Evolutionary conservation across 2,797 vertebrate species (phyloP), one percentile per base, ranked within the genome.

Genomic region (Pipistrellus pygmaeus): DNA sequence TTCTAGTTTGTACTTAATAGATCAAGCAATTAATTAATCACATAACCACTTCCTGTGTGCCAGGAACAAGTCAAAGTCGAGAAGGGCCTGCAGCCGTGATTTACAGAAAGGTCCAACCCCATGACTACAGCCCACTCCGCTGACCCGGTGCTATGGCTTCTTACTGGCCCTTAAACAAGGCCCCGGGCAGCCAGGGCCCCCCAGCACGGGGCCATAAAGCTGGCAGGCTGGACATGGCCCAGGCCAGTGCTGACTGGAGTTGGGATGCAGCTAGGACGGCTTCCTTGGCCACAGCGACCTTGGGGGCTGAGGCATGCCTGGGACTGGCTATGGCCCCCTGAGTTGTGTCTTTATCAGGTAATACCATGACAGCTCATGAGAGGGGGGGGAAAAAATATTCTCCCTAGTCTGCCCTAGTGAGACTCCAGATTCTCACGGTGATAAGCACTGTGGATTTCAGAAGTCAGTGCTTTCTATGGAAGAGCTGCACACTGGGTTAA

Each of bases 281-380:
- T 48, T 8, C 1, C 1, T 2, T 32, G 9, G 64, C 25, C 15
- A 38, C 48, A 44, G 11, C 0, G 1, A 44, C 51, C 62, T 12
- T 15, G 12, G 38, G 17, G 71, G 21, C 27, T 5, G 72, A 64
- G 53, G 1, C 46, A 3, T 9, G 27, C 60, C 6, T 62, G 17
- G 51, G 10, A n/a, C 64, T 0, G 5, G 53, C 15, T 44, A 15
- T 38, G 10, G 11, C 17, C 1, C 0, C 10, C 15, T 6, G 1
- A 27, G 11, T 3, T 55, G 3, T 38, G 25, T 68, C 80, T 64
- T 75, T 76, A 76, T 53, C 35, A 12, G 32, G 60, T 32, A 20
- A 71, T 23, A 9, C 51, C 35, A 11, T 17, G 23, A 75, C 72
- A 25, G 5, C n/a, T 44, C 35, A 0, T 0, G 15, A 44, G 44